Percentiles rank a stretch among this genome's conserved stretches.
These are phyloP conservation scores for Drosophila borborema DNA, from an alignment of 2,888 invertebrate species.

Conservation along the genomic window DNA sequence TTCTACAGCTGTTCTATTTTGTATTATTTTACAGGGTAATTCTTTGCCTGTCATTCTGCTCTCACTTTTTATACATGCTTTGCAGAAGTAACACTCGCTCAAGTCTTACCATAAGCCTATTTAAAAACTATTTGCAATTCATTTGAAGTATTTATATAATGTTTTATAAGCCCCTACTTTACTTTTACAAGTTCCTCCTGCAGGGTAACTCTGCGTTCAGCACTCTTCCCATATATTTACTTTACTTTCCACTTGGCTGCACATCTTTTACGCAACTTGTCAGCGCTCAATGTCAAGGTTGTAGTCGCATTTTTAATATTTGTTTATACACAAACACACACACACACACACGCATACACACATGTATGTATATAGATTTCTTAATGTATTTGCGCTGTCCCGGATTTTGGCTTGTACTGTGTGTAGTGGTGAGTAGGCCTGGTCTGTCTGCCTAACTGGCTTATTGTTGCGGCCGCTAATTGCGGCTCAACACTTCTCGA, in stretches of 20 bases:
- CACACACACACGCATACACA: neutral
- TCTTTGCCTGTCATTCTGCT: too few relatives aligned
- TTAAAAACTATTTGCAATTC: neutral
- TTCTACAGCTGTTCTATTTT: too few relatives aligned
- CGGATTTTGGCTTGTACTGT: conserved; percentile 12
- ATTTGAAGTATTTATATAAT: neutral
- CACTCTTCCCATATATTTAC: conserved; percentile 7
- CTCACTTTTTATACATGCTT: neutral
- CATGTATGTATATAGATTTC: neutral
- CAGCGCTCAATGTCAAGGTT: conserved; percentile 74
- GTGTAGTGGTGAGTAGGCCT: conserved; percentile 23
- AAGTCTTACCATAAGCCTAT: neutral
- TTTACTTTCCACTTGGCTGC: conserved; percentile 66
- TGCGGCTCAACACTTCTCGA: conserved; percentile 66
- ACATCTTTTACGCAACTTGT: conserved; percentile 63
- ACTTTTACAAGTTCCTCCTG: conserved; percentile 33
- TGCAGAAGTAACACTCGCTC: neutral
- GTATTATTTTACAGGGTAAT: too few relatives aligned
- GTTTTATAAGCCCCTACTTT: conserved; percentile 1
- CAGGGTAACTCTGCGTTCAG: conserved; percentile 19
- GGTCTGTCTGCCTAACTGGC: conserved; percentile 41
- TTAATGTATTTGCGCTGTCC: conserved; percentile 20
- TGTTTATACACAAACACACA: conserved; percentile 31
- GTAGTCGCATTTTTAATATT: conserved; percentile 46
- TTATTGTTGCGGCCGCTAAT: conserved; percentile 49